phyloP scores from a whole-genome alignment of 2,888 invertebrate genomes.

The Ormyrus pomaceus region DNA sequence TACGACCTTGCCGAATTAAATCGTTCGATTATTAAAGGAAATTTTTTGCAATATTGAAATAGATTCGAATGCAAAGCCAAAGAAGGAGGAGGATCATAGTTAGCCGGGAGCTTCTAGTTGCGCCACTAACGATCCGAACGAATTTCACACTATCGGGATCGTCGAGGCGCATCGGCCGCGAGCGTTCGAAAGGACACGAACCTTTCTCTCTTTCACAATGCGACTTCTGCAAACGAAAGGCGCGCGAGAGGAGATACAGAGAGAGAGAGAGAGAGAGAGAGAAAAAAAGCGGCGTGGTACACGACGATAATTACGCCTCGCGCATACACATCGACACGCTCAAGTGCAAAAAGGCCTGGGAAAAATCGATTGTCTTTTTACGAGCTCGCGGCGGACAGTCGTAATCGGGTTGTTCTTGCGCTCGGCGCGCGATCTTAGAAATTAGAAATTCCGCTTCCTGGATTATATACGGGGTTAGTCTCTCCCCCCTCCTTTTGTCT shows the following conservation, averaged over 20 bases:
- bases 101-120: too few species aligned
- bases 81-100: too few species aligned
- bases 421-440: neutral
- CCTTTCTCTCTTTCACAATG: slow-evolving; percentile 55
- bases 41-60: too few species aligned
- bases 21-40: too few species aligned
- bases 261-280: too few species aligned
- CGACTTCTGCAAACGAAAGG: neutral
- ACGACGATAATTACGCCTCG: neutral
- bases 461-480: neutral
- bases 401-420: slow-evolving; percentile 9
- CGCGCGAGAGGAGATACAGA: neutral
- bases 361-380: slow-evolving; percentile 1
- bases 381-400: neutral
- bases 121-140: too few species aligned
- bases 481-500: neutral
- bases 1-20: too few species aligned
- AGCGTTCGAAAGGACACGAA: slow-evolving; percentile 14
- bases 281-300: too few species aligned
- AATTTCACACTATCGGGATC: slow-evolving; percentile 5
- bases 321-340: too few species aligned
- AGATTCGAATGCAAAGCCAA: too few species aligned
- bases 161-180: slow-evolving; percentile 30
- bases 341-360: neutral
- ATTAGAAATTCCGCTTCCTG: too few species aligned